phyloP scores from a whole-genome alignment of 2,888 invertebrate species.

The Diaphora mendica region DNA sequence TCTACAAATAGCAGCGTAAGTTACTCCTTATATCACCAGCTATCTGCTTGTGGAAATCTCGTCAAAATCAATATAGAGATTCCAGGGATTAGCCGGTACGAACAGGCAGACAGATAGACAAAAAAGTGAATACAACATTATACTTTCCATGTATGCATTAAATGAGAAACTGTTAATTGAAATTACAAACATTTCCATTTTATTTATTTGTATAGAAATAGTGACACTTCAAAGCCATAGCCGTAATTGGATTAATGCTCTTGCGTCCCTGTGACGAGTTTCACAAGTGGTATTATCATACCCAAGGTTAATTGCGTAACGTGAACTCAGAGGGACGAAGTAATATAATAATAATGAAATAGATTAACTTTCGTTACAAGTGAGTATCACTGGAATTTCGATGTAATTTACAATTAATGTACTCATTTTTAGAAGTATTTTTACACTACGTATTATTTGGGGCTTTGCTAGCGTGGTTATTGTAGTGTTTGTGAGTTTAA shows the following conservation, averaged over 20 bases:
- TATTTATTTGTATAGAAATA: neutral
- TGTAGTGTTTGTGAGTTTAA: neutral
- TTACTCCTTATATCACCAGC: too few relatives aligned
- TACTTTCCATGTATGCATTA: too few relatives aligned
- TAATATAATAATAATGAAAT: slow-evolving; percentile 1
- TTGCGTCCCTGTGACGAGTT: slow-evolving; percentile 1
- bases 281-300: slow-evolving; percentile 4
- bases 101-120: too few relatives aligned
- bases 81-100: too few relatives aligned
- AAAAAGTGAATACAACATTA: too few relatives aligned
- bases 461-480: neutral
- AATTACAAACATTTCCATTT: too few relatives aligned
- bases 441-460: neutral
- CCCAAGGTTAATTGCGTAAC: neutral
- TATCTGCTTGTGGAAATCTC: too few relatives aligned
- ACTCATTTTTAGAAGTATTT: neutral
- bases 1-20: too few relatives aligned
- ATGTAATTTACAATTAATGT: neutral
- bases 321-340: neutral
- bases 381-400: neutral
- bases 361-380: neutral
- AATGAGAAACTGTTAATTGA: too few relatives aligned
- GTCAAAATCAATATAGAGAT: too few relatives aligned
- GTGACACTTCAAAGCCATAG: neutral
- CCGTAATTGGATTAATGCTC: slow-evolving; percentile 4